Evolutionary conservation across 2,888 invertebrate genomes (phyloP).

Genomic region (Sepioteuthis lessoniana): DNA sequence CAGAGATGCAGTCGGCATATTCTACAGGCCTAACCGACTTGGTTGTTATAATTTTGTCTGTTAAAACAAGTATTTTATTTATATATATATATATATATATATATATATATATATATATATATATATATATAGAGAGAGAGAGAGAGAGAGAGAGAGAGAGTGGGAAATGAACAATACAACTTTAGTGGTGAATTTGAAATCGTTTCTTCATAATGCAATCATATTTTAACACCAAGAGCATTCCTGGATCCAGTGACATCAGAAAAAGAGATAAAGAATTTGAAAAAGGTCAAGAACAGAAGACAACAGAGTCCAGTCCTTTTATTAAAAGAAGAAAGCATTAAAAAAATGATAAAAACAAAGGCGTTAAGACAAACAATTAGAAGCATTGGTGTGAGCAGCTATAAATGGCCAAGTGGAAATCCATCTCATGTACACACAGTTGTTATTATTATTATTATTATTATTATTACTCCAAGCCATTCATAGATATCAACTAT

Average conservation of each 20-base stretch:
- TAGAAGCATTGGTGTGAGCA: slow-evolving; percentile 3
- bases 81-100: too few species aligned
- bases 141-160: too few species aligned
- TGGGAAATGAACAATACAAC: not conserved
- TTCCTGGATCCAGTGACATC: not conserved
- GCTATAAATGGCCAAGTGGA: not conserved
- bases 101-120: too few species aligned
- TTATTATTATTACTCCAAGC: not conserved
- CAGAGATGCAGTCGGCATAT: too few species aligned
- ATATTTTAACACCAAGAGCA: not conserved
- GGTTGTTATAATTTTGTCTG: too few species aligned
- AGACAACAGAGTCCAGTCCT: not conserved
- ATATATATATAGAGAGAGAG: too few species aligned
- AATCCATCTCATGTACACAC: not conserved
- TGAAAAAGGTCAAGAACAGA: not conserved
- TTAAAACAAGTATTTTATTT: too few species aligned
- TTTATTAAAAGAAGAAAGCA: not conserved
- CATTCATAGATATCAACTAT: slow-evolving; percentile 21
- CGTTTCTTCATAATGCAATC: not conserved
- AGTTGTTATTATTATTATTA: not conserved
- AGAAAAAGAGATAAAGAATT: not conserved
- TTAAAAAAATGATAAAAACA: not conserved
- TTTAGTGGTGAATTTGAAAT: not conserved
- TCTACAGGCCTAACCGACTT: too few species aligned
- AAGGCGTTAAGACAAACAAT: not conserved